These are phyloP conservation scores for Botia almorhae DNA, from an alignment of 2,797 vertebrate genomes.

Conservation along the genomic window DNA sequence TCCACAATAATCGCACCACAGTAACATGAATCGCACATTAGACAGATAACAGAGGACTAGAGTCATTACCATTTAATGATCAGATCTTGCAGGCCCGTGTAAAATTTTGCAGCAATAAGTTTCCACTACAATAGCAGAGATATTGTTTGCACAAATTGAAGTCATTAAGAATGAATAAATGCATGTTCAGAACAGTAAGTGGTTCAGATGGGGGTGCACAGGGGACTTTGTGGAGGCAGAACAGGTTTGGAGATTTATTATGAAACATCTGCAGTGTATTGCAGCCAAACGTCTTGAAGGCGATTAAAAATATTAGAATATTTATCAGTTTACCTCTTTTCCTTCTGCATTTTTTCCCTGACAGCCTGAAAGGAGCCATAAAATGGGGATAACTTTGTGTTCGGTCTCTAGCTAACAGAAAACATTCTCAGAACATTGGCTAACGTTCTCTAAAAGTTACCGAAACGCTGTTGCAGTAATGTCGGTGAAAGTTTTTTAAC, in stretches of 20 bases:
- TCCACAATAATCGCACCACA: conserved; percentile 53
- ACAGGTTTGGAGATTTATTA: background rate
- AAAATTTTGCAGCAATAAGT: conserved; percentile 35
- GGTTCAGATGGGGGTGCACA: background rate
- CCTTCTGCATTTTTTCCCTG: background rate
- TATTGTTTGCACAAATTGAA: conserved; percentile 32
- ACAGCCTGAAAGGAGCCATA: background rate
- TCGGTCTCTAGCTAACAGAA: background rate
- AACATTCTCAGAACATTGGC: too few species aligned
- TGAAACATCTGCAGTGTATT: background rate
- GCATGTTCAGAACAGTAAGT: background rate
- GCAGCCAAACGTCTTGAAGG: background rate
- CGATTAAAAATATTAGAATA: background rate
- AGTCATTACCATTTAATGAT: conserved; percentile 33
- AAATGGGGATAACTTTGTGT: background rate
- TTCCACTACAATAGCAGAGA: conserved; percentile 39
- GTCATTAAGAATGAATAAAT: background rate
- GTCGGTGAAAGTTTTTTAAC: too few species aligned
- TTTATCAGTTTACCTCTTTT: background rate
- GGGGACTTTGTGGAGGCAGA: background rate
- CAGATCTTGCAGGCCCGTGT: conserved; percentile 48
- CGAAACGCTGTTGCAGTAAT: too few species aligned
- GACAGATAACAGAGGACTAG: conserved; percentile 41
- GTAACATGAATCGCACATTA: conserved; percentile 55
- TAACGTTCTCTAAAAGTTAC: too few species aligned